These are phyloP conservation scores for Alectoris magna DNA, from an alignment of 2,797 vertebrate genomes.

Conservation along the genomic window DNA sequence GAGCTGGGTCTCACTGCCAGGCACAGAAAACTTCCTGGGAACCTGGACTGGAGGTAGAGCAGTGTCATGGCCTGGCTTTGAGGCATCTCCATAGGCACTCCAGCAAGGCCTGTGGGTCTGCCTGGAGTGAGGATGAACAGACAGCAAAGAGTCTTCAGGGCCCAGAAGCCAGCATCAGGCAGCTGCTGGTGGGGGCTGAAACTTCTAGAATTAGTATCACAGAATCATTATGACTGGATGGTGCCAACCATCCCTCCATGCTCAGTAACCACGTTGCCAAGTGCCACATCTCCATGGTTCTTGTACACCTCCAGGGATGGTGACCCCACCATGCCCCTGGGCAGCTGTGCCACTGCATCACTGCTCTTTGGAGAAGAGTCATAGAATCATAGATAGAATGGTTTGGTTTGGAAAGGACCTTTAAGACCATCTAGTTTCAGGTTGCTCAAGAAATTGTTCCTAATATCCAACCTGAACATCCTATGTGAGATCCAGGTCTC, in stretches of 20 bases:
- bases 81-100: neutral
- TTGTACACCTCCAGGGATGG: too few relatives aligned
- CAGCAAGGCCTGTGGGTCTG: rapidly evolving
- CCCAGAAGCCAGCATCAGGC: rapidly evolving
- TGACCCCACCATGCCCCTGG: too few relatives aligned
- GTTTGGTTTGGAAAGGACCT: too few relatives aligned
- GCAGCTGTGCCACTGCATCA: too few relatives aligned
- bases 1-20: neutral
- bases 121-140: neutral
- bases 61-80: neutral
- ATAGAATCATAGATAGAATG: too few relatives aligned
- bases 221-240: too few relatives aligned
- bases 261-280: too few relatives aligned
- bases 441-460: neutral
- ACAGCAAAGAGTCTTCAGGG: neutral
- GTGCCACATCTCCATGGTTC: too few relatives aligned
- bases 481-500: neutral
- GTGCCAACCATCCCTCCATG: too few relatives aligned
- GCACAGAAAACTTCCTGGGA: neutral
- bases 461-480: neutral
- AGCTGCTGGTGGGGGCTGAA: rapidly evolving
- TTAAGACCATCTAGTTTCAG: too few relatives aligned
- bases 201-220: neutral
- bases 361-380: too few relatives aligned
- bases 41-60: neutral